phyloP scores from a whole-genome alignment of 2,888 invertebrate species.

The Aphidoletes aphidimyza region DNA sequence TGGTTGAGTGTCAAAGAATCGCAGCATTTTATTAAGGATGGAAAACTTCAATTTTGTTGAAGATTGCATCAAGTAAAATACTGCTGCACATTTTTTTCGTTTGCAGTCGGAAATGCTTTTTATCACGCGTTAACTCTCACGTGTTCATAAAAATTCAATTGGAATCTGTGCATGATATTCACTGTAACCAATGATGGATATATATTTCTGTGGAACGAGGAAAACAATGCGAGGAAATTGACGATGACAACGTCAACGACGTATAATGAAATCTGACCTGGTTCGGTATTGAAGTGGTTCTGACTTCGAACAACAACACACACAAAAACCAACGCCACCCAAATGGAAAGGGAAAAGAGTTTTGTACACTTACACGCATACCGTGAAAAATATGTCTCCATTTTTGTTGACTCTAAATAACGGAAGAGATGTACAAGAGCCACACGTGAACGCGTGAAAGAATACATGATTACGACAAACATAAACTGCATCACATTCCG shows the following conservation, averaged over 20 bases:
- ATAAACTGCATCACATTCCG: slow-evolving; percentile 31
- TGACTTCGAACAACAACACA: not conserved
- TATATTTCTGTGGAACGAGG: not conserved
- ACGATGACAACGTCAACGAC: not conserved
- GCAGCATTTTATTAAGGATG: too few relatives aligned
- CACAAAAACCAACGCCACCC: not conserved
- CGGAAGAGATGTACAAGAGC: not conserved
- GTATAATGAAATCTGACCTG: slow-evolving; percentile 43
- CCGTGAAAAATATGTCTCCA: slow-evolving; percentile 27
- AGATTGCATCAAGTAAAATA: too few relatives aligned
- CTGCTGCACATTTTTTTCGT: too few relatives aligned
- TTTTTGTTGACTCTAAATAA: slow-evolving; percentile 18
- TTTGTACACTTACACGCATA: not conserved
- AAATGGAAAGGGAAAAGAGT: not conserved
- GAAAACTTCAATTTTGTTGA: too few relatives aligned
- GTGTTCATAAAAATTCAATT: slow-evolving; percentile 16
- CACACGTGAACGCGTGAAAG: not conserved
- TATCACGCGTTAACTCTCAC: too few relatives aligned
- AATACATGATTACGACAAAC: slow-evolving; percentile 41
- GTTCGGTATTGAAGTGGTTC: not conserved
- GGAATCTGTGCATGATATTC: not conserved
- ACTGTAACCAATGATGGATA: not conserved
- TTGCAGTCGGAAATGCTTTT: too few relatives aligned
- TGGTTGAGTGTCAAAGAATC: too few relatives aligned
- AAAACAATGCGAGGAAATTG: not conserved